Evolutionary conservation across 1,140 invertebrate genomes (phyloP), one percentile per base, ranked within the genome.

Genomic region (Oscheius sp.): DNA sequence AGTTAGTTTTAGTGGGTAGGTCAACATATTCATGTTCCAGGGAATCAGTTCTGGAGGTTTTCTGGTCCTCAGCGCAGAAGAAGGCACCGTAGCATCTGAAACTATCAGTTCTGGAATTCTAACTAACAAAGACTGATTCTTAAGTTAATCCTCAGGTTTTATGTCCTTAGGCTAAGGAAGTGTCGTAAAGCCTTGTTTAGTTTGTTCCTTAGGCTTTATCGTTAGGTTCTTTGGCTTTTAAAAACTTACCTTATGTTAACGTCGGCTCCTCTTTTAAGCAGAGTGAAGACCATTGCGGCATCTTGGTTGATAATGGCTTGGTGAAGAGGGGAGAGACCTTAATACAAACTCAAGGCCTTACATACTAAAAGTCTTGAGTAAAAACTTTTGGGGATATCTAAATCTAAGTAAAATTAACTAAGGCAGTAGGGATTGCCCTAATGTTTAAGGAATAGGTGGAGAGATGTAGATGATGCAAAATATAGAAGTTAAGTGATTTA

Each of bases 221-320:
- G n/a, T n/a, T n/a, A n/a, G n/a, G n/a, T n/a, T n/a, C n/a, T n/a
- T n/a, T n/a, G n/a, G n/a, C n/a, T n/a, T n/a, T n/a, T n/a, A 28
- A 23, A 58, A 28, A 13, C 7, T n/a, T 62, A 95, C 28, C 94
- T 68, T 84, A 95, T 92, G 78, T 95, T 90, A 38, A 92, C 90
- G 84, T 97, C 90, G 0, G 92, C 93, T 2, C 93, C 93, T 66
- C 92, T 90, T 80, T 97, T 93, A 35, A 99, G 85, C 3, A 98
- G 87, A 85, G 92, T 97, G 85, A 96, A 97, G 0, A 97, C 94
- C 93, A 97, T 94, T 0, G 92, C 90, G 0, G 94, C 93, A 85
- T 99, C 95, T 84, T 98, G 95, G 85, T 98, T 98, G 0, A 97
- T 94, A 78, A 98, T 97, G 0, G 95, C 93, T 84, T 98, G 94